Base-by-base conservation (phyloP, 1,140 invertebrate genomes). In the Drosophila melanica region DNA sequence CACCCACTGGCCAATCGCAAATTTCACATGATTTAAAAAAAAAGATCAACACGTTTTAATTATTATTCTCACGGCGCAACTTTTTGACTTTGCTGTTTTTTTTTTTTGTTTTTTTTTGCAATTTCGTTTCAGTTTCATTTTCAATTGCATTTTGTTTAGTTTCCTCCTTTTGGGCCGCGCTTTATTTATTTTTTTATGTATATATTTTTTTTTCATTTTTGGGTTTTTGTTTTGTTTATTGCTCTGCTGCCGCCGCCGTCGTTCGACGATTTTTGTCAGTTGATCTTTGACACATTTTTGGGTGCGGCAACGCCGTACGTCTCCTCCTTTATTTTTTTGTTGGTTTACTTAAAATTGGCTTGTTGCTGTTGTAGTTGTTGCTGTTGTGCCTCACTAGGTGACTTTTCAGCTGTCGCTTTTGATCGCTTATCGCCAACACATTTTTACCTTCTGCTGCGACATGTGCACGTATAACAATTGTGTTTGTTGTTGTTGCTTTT, bases 241-340 rank as follows among this genome's bases (percentile, higher is more conserved):
- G 67, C 68, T 73, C 62, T 65, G 27, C 27, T 35, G 33, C 33
- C 9, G 33, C 33, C 33, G 70, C 54, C 62, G 73, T 57, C 59
- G 69, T 75, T 68, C 79, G 78, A 72, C 79, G 84, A 82, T 82
- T 87, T 87, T 87, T 87, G 84, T 89, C 84, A 89, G 84, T 89
- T 89, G 84, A 89, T 89, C 84, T 89, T 89, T 89, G 84, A 89
- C 84, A 89, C 64, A 89, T 89, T 82, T 87, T 35, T 55, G 84
- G 84, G 84, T 89, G 84, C 84, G 84, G 84, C 76, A 33, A 44
- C 67, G 57, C 68, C 50, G 48, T 35, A 12, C 47, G 55, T 60
- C 47, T 35, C 48, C 44, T 42, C 33, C 45, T 41, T 48, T 62
- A 16, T 18, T 59, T 66, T 44, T 57, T 60, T 63, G 65, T 75